Evolutionary conservation across 2,797 vertebrate species (phyloP).

Genomic region (Ctenopoma kingsleyae): DNA sequence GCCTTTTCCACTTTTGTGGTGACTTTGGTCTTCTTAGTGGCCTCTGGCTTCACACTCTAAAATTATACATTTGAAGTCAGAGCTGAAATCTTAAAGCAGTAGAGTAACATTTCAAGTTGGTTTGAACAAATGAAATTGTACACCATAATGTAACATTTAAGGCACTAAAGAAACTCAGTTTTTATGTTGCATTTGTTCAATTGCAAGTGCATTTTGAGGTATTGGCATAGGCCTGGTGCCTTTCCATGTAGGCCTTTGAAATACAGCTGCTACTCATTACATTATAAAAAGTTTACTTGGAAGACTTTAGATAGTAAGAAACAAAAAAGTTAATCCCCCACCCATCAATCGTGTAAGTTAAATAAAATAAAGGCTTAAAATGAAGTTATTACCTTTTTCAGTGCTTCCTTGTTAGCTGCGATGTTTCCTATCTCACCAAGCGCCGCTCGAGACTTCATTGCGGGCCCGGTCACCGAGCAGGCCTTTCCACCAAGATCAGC

Average conservation of each 20-base stretch:
- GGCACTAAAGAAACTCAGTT: too few species aligned
- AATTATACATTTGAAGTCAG: not conserved
- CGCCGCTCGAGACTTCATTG: slow-evolving; percentile 76
- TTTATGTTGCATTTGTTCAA: too few species aligned
- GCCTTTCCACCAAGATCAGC: slow-evolving; percentile 77
- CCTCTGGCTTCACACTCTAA: slow-evolving; percentile 71
- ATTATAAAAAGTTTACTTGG: too few species aligned
- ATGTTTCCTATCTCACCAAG: slow-evolving; percentile 87
- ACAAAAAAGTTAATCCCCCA: too few species aligned
- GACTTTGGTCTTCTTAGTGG: slow-evolving; percentile 63
- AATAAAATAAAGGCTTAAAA: too few species aligned
- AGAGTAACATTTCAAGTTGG: too few species aligned
- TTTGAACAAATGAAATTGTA: too few species aligned
- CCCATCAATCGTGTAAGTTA: too few species aligned
- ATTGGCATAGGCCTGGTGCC: too few species aligned
- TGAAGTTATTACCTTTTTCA: slow-evolving; percentile 76
- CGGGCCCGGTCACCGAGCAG: slow-evolving; percentile 57
- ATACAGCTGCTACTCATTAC: not conserved
- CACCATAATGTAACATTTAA: too few species aligned
- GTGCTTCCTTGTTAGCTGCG: slow-evolving; percentile 29
- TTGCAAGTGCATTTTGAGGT: not conserved
- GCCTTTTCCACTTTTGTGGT: slow-evolving; percentile 52
- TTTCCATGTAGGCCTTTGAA: too few species aligned
- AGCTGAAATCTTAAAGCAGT: not conserved
- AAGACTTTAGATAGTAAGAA: too few species aligned